A percentile compares a stretch with the other conserved stretches of the same genome.
Evolutionary conservation across 2,113 vertebrate genomes (phyloP).

Genomic region (Carlito syrichta): DNA sequence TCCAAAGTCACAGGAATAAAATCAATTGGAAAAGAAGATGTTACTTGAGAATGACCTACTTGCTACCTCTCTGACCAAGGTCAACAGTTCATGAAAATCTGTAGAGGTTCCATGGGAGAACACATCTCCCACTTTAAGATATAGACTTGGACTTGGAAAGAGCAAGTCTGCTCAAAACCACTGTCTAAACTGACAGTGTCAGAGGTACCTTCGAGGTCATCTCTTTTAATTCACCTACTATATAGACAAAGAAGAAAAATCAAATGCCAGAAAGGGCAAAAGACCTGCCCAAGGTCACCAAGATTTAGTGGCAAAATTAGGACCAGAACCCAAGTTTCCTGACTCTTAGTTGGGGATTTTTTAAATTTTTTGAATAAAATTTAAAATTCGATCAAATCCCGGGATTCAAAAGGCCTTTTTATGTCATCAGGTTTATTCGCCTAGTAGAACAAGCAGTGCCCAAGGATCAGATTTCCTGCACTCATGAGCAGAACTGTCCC

Average conservation of each 20-base stretch:
- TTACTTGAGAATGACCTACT: background rate
- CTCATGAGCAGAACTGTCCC: background rate
- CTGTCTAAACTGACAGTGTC: background rate
- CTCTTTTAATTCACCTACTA: background rate
- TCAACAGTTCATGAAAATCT: background rate
- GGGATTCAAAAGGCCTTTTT: background rate
- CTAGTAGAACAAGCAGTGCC: background rate
- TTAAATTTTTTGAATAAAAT: constrained; percentile 8
- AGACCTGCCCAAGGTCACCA: background rate
- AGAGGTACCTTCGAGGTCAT: background rate
- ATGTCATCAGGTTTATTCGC: background rate
- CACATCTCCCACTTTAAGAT: background rate
- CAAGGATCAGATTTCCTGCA: background rate
- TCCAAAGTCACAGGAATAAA: background rate
- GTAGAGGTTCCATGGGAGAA: background rate
- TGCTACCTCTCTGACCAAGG: background rate
- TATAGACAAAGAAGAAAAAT: background rate
- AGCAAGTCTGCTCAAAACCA: background rate
- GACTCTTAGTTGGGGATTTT: background rate
- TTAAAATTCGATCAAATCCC: background rate
- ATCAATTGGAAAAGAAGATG: background rate
- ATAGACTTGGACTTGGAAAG: background rate
- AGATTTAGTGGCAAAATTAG: background rate
- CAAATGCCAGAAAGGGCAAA: background rate
- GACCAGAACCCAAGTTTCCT: background rate